Evolutionary conservation across 2,797 vertebrate species (phyloP).

Genomic region (Lagocephalus sceleratus): DNA sequence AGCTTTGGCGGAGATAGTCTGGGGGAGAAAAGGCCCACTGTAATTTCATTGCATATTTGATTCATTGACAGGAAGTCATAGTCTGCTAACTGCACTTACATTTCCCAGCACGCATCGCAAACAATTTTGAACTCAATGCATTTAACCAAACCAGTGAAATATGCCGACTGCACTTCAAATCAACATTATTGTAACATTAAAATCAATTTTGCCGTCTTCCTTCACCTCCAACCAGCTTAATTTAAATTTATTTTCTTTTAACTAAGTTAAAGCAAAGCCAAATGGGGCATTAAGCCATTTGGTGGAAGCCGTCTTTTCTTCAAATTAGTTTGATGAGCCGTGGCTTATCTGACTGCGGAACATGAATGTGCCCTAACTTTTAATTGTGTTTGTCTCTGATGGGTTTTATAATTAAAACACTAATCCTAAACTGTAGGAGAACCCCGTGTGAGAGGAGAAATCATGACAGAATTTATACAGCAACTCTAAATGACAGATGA

Average conservation of each 20-base stretch:
- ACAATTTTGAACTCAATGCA: too few species aligned
- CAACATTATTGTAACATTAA: too few species aligned
- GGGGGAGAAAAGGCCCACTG: conserved; percentile 15
- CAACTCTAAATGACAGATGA: conserved; percentile 16
- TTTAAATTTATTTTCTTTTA: conserved; percentile 21
- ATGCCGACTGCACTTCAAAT: too few species aligned
- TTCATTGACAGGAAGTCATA: too few species aligned
- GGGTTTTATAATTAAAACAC: conserved; percentile 44
- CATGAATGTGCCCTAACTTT: conserved; percentile 30
- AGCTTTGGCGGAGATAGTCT: conserved; percentile 99
- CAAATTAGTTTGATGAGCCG: conserved; percentile 34
- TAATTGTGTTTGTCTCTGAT: conserved; percentile 39
- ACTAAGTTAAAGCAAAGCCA: conserved; percentile 18
- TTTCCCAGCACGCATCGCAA: too few species aligned
- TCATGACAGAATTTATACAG: conserved; percentile 5
- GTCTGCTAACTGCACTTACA: too few species aligned
- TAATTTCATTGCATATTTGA: neutral
- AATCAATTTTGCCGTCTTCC: neutral
- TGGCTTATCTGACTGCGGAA: conserved; percentile 29
- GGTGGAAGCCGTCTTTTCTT: conserved; percentile 21
- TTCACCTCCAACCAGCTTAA: conserved; percentile 15
- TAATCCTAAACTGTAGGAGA: conserved; percentile 21
- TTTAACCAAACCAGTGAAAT: too few species aligned
- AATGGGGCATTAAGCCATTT: conserved; percentile 26
- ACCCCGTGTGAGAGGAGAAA: conserved; percentile 1